Base-by-base conservation (phyloP, 2,113 vertebrate genomes). In the Cichladusa arquata region DNA sequence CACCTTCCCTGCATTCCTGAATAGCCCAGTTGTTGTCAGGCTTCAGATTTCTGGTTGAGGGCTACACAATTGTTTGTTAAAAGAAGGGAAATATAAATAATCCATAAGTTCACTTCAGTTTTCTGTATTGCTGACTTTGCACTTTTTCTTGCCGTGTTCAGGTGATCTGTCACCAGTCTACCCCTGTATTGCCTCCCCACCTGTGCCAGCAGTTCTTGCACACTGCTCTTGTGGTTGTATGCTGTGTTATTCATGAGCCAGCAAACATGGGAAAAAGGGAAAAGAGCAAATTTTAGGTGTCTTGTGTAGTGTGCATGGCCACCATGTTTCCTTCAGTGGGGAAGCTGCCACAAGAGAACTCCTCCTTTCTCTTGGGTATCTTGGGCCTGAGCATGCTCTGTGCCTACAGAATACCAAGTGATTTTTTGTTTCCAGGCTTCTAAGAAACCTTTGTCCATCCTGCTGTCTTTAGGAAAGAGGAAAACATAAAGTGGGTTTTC, bases 401-500 rank as follows among this genome's bases (percentile, higher is more conserved):
- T 79, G 61, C 65, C 15, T 74, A 34, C 61, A 56, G 73, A 90
- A 82, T 90, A 72, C 50, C 18, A 79, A 92, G 17, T 61, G n/a
- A 33, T 45, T 85, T 90, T 80, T 72, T 2, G 0, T 65, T 88
- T 91, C 34, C 48, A 79, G 12, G 36, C 31, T 72, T 94, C 61
- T 90, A 42, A 86, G 81, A 90, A 93, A 71, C n/a, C 48, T 80
- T 94, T 96, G 93, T 96, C 40, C 17, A 24, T 90, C 87, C 36
- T 82, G n/a, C 28, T 69, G 74, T 87, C 28, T 22, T 70, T 91
- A 73, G 31, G 51, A 76, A 80, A 76, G 24, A 29, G 62, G 44
- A 14, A 62, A 34, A 65, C 36, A 61, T 57, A 16, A 73, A 73
- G n/a, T 42, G 13, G 14, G 1, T 14, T 36, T 56, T 69, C 61